A percentile compares a stretch with the other conserved stretches of the same genome.
These are phyloP conservation scores for Varroa destructor DNA, from an alignment of 1,140 invertebrate species.

Conservation along the genomic window DNA sequence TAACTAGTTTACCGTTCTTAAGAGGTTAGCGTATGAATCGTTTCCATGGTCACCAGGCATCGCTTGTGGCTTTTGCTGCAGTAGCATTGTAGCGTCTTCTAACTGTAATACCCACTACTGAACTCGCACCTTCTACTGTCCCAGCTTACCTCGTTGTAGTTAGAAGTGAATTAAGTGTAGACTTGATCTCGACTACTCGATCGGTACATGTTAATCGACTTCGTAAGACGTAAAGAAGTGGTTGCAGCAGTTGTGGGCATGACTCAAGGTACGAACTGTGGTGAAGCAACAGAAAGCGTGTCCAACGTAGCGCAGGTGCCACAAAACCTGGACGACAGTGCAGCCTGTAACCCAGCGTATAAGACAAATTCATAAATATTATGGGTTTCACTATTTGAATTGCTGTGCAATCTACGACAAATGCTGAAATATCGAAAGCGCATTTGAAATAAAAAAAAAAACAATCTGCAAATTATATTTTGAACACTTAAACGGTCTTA, in stretches of 20 bases:
- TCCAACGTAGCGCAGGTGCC: not conserved
- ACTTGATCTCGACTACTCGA: constrained; percentile 2
- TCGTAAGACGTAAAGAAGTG: not conserved
- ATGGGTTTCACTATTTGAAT: not conserved
- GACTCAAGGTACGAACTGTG: constrained; percentile 9
- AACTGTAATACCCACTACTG: too few species aligned
- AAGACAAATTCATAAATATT: not conserved
- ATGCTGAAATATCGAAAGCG: not conserved
- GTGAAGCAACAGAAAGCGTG: not conserved
- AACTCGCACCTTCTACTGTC: too few species aligned
- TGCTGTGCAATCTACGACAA: not conserved
- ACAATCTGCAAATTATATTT: not conserved
- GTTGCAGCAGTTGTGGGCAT: constrained; percentile 8
- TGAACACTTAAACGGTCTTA: not conserved
- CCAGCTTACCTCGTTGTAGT: not conserved
- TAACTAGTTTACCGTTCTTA: too few species aligned
- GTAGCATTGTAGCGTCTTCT: too few species aligned
- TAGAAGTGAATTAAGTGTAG: constrained; percentile 2
- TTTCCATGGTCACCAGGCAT: too few species aligned
- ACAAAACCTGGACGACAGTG: constrained; percentile 24
- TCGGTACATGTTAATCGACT: constrained; percentile 9
- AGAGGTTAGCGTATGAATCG: too few species aligned
- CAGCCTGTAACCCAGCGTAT: not conserved
- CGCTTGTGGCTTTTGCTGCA: too few species aligned
- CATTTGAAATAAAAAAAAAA: not conserved